These are phyloP conservation scores for Pycnonotus jocosus DNA, from an alignment of 2,113 vertebrate genomes.

Conservation along the genomic window DNA sequence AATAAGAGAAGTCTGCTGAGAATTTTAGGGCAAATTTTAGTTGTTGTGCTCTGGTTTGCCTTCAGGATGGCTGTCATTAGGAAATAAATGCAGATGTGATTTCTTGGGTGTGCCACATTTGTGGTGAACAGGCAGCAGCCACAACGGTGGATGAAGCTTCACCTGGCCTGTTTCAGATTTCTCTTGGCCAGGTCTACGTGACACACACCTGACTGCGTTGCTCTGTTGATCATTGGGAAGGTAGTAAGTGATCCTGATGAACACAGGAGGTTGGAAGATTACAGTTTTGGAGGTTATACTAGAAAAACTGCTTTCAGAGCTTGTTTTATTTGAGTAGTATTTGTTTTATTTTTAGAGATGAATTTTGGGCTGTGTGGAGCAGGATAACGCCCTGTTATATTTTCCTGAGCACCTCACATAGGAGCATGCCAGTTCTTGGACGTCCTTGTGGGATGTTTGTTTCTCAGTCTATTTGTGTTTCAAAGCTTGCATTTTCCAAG, in stretches of 20 bases:
- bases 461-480: background rate
- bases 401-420: background rate
- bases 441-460: background rate
- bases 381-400: background rate
- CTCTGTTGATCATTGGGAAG: background rate
- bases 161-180: background rate
- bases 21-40: background rate
- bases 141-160: background rate
- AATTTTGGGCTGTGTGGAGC: background rate
- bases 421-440: conserved; percentile 7
- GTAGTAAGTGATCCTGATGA: background rate
- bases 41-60: background rate
- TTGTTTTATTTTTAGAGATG: background rate
- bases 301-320: background rate
- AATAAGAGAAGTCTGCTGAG: background rate
- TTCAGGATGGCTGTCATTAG: background rate
- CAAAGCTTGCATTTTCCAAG: conserved; percentile 7
- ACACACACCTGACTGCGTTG: background rate
- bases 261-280: background rate
- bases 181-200: background rate
- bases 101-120: background rate
- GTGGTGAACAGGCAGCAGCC: background rate
- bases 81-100: background rate
- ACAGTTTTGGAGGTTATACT: background rate
- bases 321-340: background rate